These are phyloP conservation scores for Pantherophis vulpinus DNA, from an alignment of 2,797 vertebrate species.

Conservation along the genomic window DNA sequence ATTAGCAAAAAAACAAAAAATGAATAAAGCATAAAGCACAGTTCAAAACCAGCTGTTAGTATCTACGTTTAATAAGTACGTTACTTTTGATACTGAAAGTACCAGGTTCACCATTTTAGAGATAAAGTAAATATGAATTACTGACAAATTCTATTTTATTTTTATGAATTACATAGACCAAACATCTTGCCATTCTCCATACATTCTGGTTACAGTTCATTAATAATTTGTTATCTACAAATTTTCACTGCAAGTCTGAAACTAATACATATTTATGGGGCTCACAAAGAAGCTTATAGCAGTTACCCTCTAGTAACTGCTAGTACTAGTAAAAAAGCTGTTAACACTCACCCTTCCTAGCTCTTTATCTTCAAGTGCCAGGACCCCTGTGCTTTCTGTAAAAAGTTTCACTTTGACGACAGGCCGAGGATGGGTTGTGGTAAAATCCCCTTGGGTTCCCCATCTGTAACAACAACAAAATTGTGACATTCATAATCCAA, in stretches of 20 bases:
- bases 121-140: not conserved
- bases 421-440: conserved; percentile 90
- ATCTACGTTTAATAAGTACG: not conserved
- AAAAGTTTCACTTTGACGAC: conserved; percentile 98
- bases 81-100: not conserved
- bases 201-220: not conserved
- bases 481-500: conserved; percentile 35
- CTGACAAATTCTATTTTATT: not conserved
- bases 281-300: not conserved
- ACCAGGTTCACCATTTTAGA: no score
- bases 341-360: conserved; percentile 85
- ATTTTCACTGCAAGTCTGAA: not conserved
- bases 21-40: not conserved
- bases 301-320: not conserved
- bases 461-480: conserved; percentile 78
- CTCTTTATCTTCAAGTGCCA: conserved; percentile 95
- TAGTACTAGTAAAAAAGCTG: not conserved
- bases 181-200: not conserved
- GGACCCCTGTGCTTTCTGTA: conserved; percentile 89
- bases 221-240: not conserved
- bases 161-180: not conserved
- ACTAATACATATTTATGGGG: not conserved
- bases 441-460: conserved; percentile 98
- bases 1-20: not conserved
- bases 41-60: not conserved